These are phyloP conservation scores for Melanotaenia duboulayi DNA, from an alignment of 2,113 vertebrate species.

Conservation along the genomic window DNA sequence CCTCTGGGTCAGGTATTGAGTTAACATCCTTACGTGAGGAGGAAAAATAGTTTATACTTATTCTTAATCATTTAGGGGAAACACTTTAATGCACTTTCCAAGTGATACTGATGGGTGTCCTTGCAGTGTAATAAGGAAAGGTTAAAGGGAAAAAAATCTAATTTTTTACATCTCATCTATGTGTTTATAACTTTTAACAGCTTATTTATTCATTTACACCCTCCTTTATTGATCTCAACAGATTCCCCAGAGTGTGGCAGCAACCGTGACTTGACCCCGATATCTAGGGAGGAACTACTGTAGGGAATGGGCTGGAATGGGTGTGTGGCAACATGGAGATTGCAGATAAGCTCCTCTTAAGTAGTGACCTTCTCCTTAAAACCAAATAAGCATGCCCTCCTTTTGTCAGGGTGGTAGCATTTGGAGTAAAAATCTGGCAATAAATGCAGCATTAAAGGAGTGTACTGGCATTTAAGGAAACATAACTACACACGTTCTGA, in stretches of 20 bases:
- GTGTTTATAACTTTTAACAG: too few relatives aligned
- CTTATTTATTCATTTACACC: not conserved
- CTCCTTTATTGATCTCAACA: not conserved
- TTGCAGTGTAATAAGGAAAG: not conserved
- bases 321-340: not conserved
- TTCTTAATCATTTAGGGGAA: constrained; percentile 1
- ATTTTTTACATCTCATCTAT: too few relatives aligned
- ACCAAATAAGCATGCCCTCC: not conserved
- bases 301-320: not conserved
- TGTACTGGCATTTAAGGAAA: not conserved
- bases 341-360: constrained; percentile 7
- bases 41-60: not conserved
- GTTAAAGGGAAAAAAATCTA: not conserved
- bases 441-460: too few relatives aligned
- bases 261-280: not conserved
- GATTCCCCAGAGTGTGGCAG: not conserved
- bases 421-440: too few relatives aligned
- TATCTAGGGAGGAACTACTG: not conserved
- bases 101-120: not conserved
- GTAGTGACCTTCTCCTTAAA: not conserved
- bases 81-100: not conserved
- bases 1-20: constrained; percentile 28
- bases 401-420: not conserved
- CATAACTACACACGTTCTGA: not conserved
- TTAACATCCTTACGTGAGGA: constrained; percentile 10